These are phyloP conservation scores for Propithecus deckenii DNA, from an alignment of 2,797 vertebrate genomes.

Conservation along the genomic window DNA sequence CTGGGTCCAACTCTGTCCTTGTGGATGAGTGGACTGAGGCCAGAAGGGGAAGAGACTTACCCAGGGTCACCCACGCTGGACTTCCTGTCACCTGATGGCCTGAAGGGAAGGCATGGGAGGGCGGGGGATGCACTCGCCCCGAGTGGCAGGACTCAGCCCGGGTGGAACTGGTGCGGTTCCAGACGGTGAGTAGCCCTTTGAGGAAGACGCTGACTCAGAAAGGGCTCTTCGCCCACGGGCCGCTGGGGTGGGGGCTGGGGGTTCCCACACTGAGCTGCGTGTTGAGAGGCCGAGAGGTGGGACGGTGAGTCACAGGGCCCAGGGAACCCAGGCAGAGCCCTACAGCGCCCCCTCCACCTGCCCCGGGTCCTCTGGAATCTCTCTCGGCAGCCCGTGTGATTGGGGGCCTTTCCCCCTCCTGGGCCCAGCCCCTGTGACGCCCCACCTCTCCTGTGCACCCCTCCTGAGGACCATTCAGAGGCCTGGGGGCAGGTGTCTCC, in stretches of 20 bases:
- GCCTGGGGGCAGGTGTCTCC: neutral
- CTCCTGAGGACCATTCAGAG: neutral
- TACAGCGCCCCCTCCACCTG: neutral
- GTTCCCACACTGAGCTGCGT: neutral
- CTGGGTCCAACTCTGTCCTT: neutral
- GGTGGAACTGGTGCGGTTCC: too few species aligned
- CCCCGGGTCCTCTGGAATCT: neutral
- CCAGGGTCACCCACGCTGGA: neutral
- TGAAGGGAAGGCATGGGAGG: neutral
- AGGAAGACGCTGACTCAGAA: neutral
- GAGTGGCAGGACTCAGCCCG: neutral
- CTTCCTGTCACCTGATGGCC: neutral
- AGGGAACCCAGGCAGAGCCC: neutral
- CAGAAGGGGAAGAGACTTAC: neutral
- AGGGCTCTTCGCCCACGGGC: neutral
- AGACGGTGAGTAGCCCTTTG: neutral
- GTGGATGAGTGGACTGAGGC: neutral
- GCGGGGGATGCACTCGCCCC: neutral
- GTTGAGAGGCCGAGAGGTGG: neutral
- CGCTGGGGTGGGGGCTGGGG: neutral
- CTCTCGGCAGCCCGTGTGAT: rapidly evolving
- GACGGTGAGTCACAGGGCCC: neutral
- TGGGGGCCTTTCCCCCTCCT: neutral
- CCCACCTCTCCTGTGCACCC: neutral
- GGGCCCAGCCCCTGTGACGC: neutral